phyloP scores from a whole-genome alignment of 2,797 vertebrate species.

The Gobio occitaniae region DNA sequence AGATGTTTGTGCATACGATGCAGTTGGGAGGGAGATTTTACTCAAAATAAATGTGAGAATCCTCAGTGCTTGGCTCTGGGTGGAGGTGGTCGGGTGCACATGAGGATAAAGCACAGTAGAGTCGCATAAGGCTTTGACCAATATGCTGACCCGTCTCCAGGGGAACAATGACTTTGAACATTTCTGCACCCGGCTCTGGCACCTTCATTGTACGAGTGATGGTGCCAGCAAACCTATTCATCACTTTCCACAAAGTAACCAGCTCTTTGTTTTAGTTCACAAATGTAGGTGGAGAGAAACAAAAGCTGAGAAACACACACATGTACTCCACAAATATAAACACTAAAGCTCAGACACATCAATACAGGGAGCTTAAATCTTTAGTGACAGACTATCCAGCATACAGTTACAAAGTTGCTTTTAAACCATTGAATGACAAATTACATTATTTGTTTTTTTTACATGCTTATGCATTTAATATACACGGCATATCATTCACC shows the following conservation, averaged over 20 bases:
- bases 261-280: conserved; percentile 38
- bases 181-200: conserved; percentile 64
- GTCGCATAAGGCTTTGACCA: conserved; percentile 76
- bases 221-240: conserved; percentile 75
- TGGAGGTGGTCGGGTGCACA: conserved; percentile 57
- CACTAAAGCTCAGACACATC: conserved; percentile 7
- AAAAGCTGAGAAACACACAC: conserved; percentile 22
- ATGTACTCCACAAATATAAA: conserved; percentile 17
- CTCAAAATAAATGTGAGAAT: conserved; percentile 44
- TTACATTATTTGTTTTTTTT: neutral
- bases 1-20: conserved; percentile 29
- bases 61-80: conserved; percentile 38
- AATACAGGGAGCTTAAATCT: conserved; percentile 13
- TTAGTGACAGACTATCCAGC: neutral
- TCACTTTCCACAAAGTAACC: conserved; percentile 72
- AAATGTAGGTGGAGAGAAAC: conserved; percentile 49
- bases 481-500: neutral
- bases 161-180: conserved; percentile 82
- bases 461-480: neutral
- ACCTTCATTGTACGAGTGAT: conserved; percentile 68
- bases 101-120: conserved; percentile 67
- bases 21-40: conserved; percentile 39
- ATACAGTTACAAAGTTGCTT: neutral
- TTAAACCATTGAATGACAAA: neutral
- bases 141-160: conserved; percentile 76